Conservation (phyloP, 2,113 vertebrate species). For the Pimephales promelas region DNA sequence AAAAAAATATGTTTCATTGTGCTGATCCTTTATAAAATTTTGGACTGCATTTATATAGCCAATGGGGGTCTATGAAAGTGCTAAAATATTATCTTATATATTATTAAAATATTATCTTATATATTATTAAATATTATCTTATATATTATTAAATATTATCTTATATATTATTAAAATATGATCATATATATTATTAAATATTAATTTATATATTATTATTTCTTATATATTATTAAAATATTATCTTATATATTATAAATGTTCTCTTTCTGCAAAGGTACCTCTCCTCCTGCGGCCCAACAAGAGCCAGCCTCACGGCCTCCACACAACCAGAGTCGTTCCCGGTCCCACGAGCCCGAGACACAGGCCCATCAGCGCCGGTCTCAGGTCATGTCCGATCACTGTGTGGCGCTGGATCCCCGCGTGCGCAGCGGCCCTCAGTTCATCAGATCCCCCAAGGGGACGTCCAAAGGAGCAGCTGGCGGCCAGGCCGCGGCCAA, state of each 20-base stretch:
- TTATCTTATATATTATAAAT: background rate
- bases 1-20: background rate
- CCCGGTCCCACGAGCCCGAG: constrained; percentile 79
- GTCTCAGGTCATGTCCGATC: constrained; percentile 76
- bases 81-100: no score
- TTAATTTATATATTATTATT: no score
- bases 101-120: no score
- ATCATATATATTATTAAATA: no score
- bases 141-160: no score
- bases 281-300: constrained; percentile 59
- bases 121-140: no score
- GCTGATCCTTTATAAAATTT: no score
- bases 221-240: no score
- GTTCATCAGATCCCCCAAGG: constrained; percentile 76
- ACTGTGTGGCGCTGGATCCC: constrained; percentile 61
- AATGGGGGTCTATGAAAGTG: no score
- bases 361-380: constrained; percentile 74
- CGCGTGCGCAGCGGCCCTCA: constrained; percentile 61
- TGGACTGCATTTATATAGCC: no score
- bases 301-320: constrained; percentile 69
- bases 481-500: no score
- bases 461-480: constrained; percentile 65
- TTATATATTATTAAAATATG: no score
- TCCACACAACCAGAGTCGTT: constrained; percentile 72
- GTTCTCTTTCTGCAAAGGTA: constrained; percentile 61